Conservation (phyloP, 2,113 vertebrate genomes). For the Percina caprodes region DNA sequence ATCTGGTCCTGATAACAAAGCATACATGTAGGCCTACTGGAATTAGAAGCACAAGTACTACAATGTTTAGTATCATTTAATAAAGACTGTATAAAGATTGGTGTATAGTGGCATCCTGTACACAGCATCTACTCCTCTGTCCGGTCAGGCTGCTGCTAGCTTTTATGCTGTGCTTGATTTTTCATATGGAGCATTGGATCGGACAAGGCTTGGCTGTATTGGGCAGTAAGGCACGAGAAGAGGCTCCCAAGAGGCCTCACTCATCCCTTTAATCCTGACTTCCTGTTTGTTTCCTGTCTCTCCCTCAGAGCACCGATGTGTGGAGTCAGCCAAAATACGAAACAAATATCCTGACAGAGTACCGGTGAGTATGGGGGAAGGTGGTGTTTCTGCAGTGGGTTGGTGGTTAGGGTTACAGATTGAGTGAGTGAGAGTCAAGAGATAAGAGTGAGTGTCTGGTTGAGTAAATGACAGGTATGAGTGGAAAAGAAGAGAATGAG, state of each 20-base stretch:
- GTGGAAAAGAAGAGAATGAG: background rate
- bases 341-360: conserved; percentile 97
- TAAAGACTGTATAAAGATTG: background rate
- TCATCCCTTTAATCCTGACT: conserved; percentile 64
- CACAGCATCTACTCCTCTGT: background rate
- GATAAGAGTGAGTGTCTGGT: background rate
- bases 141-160: background rate
- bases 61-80: background rate
- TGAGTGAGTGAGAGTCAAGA: background rate
- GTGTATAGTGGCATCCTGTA: background rate
- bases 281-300: conserved; percentile 63
- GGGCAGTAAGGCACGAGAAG: conserved; percentile 1
- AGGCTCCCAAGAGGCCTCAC: conserved; percentile 41
- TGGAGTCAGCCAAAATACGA: conserved; percentile 97
- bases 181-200: background rate
- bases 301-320: conserved; percentile 93
- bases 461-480: background rate
- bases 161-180: conserved; percentile 1
- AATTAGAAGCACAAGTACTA: background rate
- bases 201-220: background rate
- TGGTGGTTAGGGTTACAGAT: background rate
- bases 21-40: background rate
- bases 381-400: background rate
- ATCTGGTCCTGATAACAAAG: background rate
- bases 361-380: conserved; percentile 87